These are phyloP conservation scores for Patiria pectinifera DNA, from an alignment of 53 echinoderm and acorn worm genomes.

Conservation along the genomic window DNA sequence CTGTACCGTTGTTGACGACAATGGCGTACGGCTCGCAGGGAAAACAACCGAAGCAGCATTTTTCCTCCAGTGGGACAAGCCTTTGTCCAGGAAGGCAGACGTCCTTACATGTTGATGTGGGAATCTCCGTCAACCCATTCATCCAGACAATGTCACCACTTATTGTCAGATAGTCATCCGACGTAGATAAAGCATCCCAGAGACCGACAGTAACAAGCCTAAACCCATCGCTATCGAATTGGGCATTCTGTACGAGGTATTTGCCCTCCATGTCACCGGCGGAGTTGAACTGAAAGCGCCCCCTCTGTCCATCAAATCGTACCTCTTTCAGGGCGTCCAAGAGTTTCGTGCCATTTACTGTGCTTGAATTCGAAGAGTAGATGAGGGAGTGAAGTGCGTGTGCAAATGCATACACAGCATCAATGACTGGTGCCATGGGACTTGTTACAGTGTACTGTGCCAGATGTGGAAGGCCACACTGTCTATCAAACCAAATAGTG, in stretches of 20 bases:
- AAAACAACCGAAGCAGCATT: constrained; percentile 84
- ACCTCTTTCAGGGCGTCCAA: constrained; percentile 36
- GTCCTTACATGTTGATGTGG: constrained; percentile 73
- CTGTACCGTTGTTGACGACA: constrained; percentile 45
- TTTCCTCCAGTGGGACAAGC: constrained; percentile 50
- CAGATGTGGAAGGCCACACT: neutral
- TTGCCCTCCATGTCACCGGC: constrained; percentile 61
- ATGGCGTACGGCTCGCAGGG: constrained; percentile 64
- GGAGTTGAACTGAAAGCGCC: constrained; percentile 26
- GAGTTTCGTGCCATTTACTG: constrained; percentile 22
- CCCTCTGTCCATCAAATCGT: constrained; percentile 52
- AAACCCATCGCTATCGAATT: neutral
- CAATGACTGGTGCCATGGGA: constrained; percentile 30
- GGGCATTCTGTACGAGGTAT: constrained; percentile 41
- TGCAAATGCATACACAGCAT: constrained; percentile 64
- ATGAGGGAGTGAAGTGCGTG: constrained; percentile 40
- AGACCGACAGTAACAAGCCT: neutral
- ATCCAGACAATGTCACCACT: constrained; percentile 47
- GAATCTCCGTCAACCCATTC: neutral
- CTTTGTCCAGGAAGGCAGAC: constrained; percentile 59
- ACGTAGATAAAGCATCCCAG: constrained; percentile 33
- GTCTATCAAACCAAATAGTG: constrained; percentile 18
- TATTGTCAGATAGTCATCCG: constrained; percentile 18
- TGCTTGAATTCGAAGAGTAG: neutral
- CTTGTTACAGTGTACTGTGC: constrained; percentile 1